Percentiles rank a stretch among this genome's conserved stretches.
These are phyloP conservation scores for Mohoua ochrocephala DNA, from an alignment of 2,113 vertebrate genomes.

Conservation along the genomic window DNA sequence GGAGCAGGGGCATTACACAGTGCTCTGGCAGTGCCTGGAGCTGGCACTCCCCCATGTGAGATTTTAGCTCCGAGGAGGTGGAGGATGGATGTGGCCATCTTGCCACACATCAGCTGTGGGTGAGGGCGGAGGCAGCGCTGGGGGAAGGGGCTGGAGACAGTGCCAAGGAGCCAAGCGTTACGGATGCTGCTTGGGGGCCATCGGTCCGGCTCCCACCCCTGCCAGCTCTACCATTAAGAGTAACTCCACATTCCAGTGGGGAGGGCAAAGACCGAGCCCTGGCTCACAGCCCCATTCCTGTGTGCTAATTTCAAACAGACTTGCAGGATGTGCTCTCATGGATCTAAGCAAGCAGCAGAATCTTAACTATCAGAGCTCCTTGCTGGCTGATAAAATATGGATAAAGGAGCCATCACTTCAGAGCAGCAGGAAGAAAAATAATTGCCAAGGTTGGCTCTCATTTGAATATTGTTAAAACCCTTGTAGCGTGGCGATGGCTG, in stretches of 20 bases:
- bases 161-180: neutral
- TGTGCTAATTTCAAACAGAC: constrained; percentile 27
- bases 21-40: neutral
- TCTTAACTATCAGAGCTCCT: constrained; percentile 56
- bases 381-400: constrained; percentile 63
- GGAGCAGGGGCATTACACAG: neutral
- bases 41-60: accelerated
- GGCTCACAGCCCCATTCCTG: neutral
- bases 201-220: accelerated
- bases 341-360: constrained; percentile 48
- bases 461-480: constrained; percentile 49
- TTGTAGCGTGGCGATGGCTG: neutral
- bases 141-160: no score
- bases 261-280: neutral
- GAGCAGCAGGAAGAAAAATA: constrained; percentile 66
- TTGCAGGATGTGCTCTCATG: constrained; percentile 34
- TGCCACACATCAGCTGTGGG: accelerated
- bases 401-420: constrained; percentile 61
- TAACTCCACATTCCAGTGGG: neutral
- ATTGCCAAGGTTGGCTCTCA: constrained; percentile 59
- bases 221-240: neutral
- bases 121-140: accelerated
- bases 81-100: accelerated
- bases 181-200: neutral
- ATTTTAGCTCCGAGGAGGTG: neutral